Percentiles rank a stretch among this genome's conserved stretches.
Conservation (phyloP, 2,797 vertebrate species). For the Carduelis carduelis region DNA sequence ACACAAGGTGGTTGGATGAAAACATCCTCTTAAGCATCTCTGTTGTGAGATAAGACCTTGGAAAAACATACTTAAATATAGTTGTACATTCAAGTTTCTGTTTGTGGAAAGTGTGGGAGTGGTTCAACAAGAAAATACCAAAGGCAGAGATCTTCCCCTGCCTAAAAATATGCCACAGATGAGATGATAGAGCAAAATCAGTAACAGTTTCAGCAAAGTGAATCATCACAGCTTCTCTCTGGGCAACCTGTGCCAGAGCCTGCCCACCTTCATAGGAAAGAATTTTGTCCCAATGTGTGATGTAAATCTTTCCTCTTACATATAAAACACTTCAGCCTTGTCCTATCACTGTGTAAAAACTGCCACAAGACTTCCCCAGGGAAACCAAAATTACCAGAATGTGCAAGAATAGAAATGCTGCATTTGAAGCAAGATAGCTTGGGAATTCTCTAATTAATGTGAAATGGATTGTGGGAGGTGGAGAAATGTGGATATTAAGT, state of each 20-base stretch:
- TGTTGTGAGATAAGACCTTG: background rate
- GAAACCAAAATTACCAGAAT: background rate
- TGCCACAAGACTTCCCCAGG: background rate
- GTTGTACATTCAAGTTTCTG: background rate
- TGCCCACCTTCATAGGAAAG: background rate
- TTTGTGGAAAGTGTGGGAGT: background rate
- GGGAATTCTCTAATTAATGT: background rate
- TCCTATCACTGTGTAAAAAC: background rate
- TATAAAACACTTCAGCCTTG: background rate
- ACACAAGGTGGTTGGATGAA: background rate
- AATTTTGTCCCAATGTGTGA: background rate
- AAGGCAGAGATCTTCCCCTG: background rate
- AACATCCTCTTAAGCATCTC: background rate
- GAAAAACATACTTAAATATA: conserved; percentile 3
- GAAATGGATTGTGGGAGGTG: background rate
- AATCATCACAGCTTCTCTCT: background rate
- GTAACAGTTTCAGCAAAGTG: background rate
- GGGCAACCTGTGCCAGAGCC: background rate
- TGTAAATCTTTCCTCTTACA: background rate
- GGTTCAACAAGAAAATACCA: background rate
- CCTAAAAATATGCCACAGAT: background rate
- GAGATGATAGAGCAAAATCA: background rate
- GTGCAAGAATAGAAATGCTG: background rate
- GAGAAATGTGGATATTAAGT: background rate
- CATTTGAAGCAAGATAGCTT: background rate